phyloP scores from a whole-genome alignment of 2,113 vertebrate genomes.

The Rhea pennata region DNA sequence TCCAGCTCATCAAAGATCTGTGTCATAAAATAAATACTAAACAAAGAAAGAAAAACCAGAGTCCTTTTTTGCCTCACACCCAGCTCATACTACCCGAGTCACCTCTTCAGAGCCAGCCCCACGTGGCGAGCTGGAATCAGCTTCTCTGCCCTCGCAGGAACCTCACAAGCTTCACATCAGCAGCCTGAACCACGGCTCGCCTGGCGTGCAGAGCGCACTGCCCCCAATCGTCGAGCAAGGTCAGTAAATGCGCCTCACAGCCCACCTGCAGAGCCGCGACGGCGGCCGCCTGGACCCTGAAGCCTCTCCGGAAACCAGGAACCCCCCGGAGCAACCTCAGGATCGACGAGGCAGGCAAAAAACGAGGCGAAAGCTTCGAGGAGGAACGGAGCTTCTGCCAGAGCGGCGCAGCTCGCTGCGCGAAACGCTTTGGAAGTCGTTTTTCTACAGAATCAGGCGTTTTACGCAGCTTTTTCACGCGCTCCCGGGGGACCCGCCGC shows the following conservation, averaged over 20 bases:
- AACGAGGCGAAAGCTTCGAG: accelerated
- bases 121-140: background rate
- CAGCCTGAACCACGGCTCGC: accelerated
- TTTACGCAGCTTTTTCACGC: accelerated
- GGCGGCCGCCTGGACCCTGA: accelerated
- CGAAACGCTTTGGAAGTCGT: accelerated
- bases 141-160: background rate
- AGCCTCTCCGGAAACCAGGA: accelerated
- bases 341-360: accelerated
- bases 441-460: accelerated
- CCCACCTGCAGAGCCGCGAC: background rate
- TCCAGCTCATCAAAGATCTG: no score
- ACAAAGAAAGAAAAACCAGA: no score
- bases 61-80: no score
- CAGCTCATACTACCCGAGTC: no score
- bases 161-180: background rate
- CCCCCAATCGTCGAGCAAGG: background rate
- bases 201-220: background rate
- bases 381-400: accelerated
- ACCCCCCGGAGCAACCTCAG: accelerated
- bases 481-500: no score
- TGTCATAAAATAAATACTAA: no score
- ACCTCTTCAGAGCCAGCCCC: no score
- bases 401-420: accelerated
- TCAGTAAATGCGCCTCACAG: background rate